These are phyloP conservation scores for Astur gentilis DNA, from an alignment of 2,113 vertebrate genomes.

Conservation along the genomic window DNA sequence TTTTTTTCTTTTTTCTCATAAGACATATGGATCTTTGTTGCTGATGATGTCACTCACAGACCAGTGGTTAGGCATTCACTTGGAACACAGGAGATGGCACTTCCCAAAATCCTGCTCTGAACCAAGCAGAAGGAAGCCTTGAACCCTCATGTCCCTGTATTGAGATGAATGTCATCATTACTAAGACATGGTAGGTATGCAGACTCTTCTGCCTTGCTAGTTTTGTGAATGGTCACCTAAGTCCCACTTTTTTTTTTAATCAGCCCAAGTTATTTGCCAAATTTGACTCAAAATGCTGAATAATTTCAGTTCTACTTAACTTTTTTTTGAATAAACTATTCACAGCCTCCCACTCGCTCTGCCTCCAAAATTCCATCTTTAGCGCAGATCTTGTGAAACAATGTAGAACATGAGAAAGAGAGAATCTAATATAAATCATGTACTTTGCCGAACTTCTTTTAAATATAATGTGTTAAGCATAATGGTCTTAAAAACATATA, in stretches of 20 bases:
- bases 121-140: background rate
- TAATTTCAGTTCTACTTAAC: slow-evolving; percentile 40
- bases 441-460: background rate
- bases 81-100: background rate
- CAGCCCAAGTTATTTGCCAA: background rate
- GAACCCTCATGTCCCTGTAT: background rate
- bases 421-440: background rate
- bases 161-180: background rate
- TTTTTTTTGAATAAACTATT: slow-evolving; percentile 37
- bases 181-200: background rate
- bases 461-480: background rate
- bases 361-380: slow-evolving; percentile 64
- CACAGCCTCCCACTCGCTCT: slow-evolving; percentile 51
- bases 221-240: slow-evolving; percentile 10
- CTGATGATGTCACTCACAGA: background rate
- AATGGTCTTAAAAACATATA: background rate
- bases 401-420: slow-evolving; percentile 4
- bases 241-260: background rate
- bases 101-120: background rate
- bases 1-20: background rate
- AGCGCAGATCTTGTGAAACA: slow-evolving; percentile 24
- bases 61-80: background rate
- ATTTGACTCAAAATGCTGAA: slow-evolving; percentile 20
- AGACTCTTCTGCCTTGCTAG: background rate
- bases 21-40: background rate